Conservation (phyloP, 2,888 invertebrate genomes). For the Drosophila recens region DNA sequence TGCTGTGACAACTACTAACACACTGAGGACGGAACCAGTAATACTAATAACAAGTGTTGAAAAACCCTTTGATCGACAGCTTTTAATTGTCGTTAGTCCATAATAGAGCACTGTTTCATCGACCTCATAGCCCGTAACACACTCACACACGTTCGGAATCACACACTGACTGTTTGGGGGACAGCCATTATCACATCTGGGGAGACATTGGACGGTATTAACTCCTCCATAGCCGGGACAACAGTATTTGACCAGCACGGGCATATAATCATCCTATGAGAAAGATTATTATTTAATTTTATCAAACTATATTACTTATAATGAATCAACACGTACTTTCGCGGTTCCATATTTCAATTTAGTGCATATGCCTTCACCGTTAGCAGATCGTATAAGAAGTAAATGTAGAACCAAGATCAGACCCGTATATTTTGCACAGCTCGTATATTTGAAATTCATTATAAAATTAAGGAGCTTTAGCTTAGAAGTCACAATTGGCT, state of each 20-base stretch:
- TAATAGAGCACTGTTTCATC: neutral
- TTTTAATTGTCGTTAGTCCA: neutral
- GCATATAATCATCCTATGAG: slow-evolving; percentile 24
- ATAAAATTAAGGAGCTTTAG: neutral
- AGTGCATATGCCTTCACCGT: slow-evolving; percentile 11
- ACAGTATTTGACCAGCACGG: neutral
- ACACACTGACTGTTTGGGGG: slow-evolving; percentile 23
- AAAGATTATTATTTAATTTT: neutral
- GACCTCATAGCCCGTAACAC: neutral
- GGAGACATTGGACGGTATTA: neutral
- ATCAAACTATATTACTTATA: neutral
- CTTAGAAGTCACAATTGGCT: neutral
- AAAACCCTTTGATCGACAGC: neutral
- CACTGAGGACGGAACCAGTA: neutral
- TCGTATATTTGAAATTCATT: neutral
- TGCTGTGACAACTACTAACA: neutral
- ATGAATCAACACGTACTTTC: slow-evolving; percentile 1
- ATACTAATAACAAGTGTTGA: neutral
- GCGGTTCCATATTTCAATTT: slow-evolving; percentile 21
- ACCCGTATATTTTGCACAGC: neutral
- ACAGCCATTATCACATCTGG: slow-evolving; percentile 35
- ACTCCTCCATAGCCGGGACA: slow-evolving; percentile 25
- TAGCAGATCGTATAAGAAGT: neutral
- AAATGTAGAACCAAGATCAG: neutral
- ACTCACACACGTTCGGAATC: slow-evolving; percentile 15